These are phyloP conservation scores for Exocentrus adspersus DNA, from an alignment of 2,888 invertebrate genomes.

Conservation along the genomic window DNA sequence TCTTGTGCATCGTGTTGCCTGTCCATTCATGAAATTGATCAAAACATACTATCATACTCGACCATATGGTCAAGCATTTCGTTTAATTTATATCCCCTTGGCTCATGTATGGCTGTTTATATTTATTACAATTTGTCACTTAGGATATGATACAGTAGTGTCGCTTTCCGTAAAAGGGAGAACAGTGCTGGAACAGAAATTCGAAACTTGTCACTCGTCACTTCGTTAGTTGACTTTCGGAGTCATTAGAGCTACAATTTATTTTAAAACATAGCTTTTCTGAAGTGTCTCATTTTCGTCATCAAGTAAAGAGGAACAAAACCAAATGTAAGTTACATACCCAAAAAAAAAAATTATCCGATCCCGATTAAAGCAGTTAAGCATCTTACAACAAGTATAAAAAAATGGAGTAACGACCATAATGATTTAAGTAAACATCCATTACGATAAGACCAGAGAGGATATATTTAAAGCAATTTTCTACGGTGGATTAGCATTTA, in stretches of 20 bases:
- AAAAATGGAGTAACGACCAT: background rate
- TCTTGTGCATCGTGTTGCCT: background rate
- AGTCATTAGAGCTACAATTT: too few species aligned
- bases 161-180: too few species aligned
- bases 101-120: too few species aligned
- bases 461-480: conserved; percentile 1
- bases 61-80: background rate
- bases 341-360: background rate
- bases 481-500: background rate
- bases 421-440: background rate
- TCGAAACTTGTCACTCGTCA: too few species aligned
- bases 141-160: too few species aligned
- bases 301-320: background rate
- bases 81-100: too few species aligned
- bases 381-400: background rate
- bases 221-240: too few species aligned
- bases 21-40: conserved; percentile 14
- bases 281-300: too few species aligned
- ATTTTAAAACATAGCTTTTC: too few species aligned
- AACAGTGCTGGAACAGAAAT: too few species aligned
- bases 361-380: background rate
- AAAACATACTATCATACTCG: background rate
- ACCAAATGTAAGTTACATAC: background rate
- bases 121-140: too few species aligned
- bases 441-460: background rate